Evolutionary conservation across 2,888 invertebrate species (phyloP), one percentile per base, ranked within the genome.

Genomic region (Poecilobothrus nobilitatus): DNA sequence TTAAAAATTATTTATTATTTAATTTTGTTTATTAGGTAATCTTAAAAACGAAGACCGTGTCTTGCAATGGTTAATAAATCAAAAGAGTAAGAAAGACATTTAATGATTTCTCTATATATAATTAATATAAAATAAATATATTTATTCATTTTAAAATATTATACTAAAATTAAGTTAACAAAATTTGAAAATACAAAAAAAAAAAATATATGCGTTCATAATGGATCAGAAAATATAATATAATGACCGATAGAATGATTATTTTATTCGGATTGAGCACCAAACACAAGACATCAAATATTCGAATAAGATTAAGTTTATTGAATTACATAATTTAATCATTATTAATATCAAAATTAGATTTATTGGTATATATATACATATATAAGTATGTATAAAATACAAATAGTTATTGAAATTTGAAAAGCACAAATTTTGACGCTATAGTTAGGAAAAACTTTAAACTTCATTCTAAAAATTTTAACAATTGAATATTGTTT

Each of bases 21-120:
- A 68, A 34, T 66, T 68, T 67, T 68, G 66, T 76, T 80, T 78
- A 73, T 68, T 41, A 94, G 94, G 94, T 88, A 90, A 94, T 88
- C 92, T 94, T 87, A 92, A 88, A 88, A 91, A 92, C 83, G 93
- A 94, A 89, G 91, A 92, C 85, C 92, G 91, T 88, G 94, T 95
- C 86, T 90, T 95, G 87, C 91, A 92, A 87, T 95, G 94, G 94
- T 91, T 95, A 86, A 87, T 93, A 86, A 90, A 92, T 86, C 94
- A 94, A 87, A 93, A 94, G 92, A 93, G 94, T 94, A 94, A 94
- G 94, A 88, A 86, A 53, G n/a, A 53, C 53, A 53, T 53, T 18
- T 53, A 18, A 53, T 18, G 53, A 53, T 53, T 84, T 86, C 85
- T 85, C 63, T 27, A 63, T 63, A 10, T 22, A n/a, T n/a, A n/a